These are phyloP conservation scores for Yponomeuta evonymella DNA, from an alignment of 2,888 invertebrate genomes.

Conservation along the genomic window DNA sequence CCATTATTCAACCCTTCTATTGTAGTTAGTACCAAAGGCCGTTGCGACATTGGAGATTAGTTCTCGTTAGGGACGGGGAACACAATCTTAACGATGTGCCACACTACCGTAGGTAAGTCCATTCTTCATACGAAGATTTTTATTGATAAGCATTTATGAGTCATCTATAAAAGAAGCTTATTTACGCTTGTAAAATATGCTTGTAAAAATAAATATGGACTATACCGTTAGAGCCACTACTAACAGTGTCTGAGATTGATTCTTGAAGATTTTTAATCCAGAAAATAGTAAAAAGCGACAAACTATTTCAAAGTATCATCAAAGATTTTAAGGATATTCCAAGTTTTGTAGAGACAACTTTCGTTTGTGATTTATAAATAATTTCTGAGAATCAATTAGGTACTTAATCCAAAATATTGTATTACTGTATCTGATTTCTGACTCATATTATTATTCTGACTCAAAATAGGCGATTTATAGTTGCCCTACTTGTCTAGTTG, in stretches of 20 bases:
- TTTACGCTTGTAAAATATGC: constrained; percentile 13
- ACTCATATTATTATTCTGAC: too few relatives aligned
- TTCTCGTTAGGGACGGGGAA: constrained; percentile 58
- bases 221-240: constrained; percentile 7
- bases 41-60: constrained; percentile 51
- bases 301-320: neutral
- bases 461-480: too few relatives aligned
- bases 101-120: constrained; percentile 47
- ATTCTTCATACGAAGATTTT: constrained; percentile 66
- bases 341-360: too few relatives aligned
- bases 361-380: too few relatives aligned
- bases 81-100: constrained; percentile 71
- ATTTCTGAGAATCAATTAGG: too few relatives aligned
- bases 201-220: too few relatives aligned
- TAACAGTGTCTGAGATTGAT: neutral
- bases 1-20: constrained; percentile 67
- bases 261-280: neutral
- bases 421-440: too few relatives aligned
- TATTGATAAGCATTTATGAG: constrained; percentile 59
- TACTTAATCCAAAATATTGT: too few relatives aligned
- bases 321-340: neutral
- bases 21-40: constrained; percentile 40
- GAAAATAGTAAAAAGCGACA: neutral
- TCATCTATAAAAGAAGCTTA: constrained; percentile 56
- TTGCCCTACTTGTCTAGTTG: too few relatives aligned